Conservation (phyloP, 2,113 vertebrate genomes). For the Egretta garzetta region DNA sequence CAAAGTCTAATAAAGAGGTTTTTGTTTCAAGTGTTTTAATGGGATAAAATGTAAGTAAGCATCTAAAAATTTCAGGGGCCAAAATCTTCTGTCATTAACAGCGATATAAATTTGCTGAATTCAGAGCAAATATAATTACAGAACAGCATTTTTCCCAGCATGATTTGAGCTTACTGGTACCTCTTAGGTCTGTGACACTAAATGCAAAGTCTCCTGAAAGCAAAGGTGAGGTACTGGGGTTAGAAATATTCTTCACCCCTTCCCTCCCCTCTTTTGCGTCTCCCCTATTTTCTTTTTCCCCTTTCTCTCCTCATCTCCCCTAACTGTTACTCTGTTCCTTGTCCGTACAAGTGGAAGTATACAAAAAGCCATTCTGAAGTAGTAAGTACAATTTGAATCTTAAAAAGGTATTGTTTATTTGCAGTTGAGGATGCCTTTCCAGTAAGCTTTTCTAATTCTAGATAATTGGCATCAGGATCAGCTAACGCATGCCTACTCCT, state of each 20-base stretch:
- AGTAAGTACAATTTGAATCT: neutral
- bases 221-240: neutral
- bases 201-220: neutral
- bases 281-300: neutral
- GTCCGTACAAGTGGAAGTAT: neutral
- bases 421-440: neutral
- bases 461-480: neutral
- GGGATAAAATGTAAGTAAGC: neutral
- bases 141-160: neutral
- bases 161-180: neutral
- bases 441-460: neutral
- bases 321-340: neutral
- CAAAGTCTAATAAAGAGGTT: neutral
- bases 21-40: neutral
- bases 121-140: neutral
- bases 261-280: neutral
- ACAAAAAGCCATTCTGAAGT: neutral
- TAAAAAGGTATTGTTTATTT: neutral
- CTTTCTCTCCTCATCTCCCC: neutral
- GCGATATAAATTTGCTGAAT: neutral
- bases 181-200: neutral
- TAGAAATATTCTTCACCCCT: neutral
- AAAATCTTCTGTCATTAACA: neutral
- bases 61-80: neutral
- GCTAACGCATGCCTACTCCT: neutral